A percentile compares a stretch with the other conserved stretches of the same genome.
phyloP scores from a whole-genome alignment of 2,797 vertebrate species.

The Sarcophilus harrisii region DNA sequence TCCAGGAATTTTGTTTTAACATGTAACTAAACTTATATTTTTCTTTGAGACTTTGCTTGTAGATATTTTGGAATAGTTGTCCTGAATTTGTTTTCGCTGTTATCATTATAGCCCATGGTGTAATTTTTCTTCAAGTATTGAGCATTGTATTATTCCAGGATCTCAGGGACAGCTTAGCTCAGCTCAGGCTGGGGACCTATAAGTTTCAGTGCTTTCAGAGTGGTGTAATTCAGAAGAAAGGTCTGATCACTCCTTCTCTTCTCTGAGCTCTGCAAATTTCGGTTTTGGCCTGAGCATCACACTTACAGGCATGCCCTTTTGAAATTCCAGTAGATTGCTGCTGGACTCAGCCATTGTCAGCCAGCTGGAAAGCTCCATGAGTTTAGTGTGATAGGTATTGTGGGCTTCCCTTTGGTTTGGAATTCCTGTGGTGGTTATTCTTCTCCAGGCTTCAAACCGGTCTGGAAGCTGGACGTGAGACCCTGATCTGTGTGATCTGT shows the following conservation, averaged over 20 bases:
- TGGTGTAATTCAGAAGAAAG: not conserved
- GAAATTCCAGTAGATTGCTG: not conserved
- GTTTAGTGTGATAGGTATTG: not conserved
- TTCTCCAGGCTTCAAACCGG: not conserved
- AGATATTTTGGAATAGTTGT: not conserved
- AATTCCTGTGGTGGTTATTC: not conserved
- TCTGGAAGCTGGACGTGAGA: not conserved
- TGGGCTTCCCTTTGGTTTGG: not conserved
- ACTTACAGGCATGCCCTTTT: not conserved
- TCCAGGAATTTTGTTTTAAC: not conserved
- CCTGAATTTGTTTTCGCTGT: not conserved
- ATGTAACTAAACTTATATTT: not conserved
- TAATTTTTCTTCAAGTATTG: not conserved
- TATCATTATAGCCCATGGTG: not conserved
- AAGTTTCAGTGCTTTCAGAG: not conserved
- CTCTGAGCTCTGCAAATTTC: not conserved
- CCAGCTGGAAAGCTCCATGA: not conserved
- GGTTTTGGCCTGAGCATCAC: not conserved
- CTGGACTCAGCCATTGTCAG: not conserved
- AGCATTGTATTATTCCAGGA: not conserved
- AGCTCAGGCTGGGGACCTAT: not conserved
- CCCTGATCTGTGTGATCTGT: not conserved
- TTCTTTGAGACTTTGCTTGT: not conserved
- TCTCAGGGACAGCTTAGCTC: not conserved
- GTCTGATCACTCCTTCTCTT: not conserved